phyloP scores from a whole-genome alignment of 2,797 vertebrate species.

The Monodelphis domestica region DNA sequence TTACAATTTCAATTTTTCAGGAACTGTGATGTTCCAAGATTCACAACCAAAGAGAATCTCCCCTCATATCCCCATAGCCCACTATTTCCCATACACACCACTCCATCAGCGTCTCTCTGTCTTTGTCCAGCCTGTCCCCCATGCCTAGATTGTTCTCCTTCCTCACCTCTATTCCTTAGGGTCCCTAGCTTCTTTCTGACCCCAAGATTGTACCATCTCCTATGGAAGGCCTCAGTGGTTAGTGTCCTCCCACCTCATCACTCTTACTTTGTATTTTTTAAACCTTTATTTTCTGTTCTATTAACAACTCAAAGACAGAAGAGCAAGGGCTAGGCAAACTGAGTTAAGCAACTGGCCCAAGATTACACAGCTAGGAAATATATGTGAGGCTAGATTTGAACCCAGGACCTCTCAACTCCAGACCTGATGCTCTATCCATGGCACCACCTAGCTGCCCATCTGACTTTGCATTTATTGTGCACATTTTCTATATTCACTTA shows the following conservation, averaged over 20 bases:
- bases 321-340: too few species aligned
- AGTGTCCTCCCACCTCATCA: neutral
- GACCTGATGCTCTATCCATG: too few species aligned
- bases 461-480: neutral
- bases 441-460: too few species aligned
- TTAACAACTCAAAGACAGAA: too few species aligned
- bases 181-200: neutral
- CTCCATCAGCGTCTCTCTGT: neutral
- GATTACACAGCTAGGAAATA: too few species aligned
- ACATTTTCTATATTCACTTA: neutral
- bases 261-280: too few species aligned
- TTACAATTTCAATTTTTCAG: neutral
- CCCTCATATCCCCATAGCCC: too few species aligned
- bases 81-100: neutral
- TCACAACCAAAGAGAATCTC: neutral
- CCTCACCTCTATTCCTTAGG: too few species aligned
- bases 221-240: neutral
- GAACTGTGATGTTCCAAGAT: neutral
- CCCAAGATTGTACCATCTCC: neutral
- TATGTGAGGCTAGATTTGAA: too few species aligned
- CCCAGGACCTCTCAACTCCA: too few species aligned
- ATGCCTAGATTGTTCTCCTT: neutral
- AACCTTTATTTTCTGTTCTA: too few species aligned
- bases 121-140: neutral
- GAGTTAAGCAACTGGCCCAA: too few species aligned